Conservation (phyloP, 2,888 invertebrate species). For the Minunthozetes semirufus region DNA sequence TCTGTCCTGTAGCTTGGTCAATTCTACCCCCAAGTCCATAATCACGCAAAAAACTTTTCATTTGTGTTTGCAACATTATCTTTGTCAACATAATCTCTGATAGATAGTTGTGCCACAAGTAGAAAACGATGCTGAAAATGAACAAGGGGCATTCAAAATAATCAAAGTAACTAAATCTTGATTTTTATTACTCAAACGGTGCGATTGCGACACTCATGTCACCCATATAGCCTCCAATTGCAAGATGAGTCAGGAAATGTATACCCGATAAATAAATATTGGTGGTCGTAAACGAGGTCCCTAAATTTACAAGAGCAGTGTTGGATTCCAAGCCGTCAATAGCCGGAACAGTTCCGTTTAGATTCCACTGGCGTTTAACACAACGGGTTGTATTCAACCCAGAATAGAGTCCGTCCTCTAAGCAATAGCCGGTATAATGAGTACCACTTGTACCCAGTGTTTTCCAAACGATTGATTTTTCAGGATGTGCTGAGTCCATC, state of each 20-base stretch:
- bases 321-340: neutral
- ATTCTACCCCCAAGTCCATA: too few species aligned
- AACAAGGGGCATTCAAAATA: too few species aligned
- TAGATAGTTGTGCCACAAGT: too few species aligned
- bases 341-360: neutral
- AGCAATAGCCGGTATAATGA: neutral
- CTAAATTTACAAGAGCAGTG: neutral
- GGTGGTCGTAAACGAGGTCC: neutral
- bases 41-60: too few species aligned
- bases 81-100: too few species aligned
- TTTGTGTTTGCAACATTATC: too few species aligned
- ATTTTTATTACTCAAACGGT: neutral
- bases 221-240: neutral
- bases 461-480: neutral
- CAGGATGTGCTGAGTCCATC: neutral
- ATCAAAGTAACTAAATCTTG: too few species aligned
- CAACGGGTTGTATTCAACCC: neutral
- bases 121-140: too few species aligned
- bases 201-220: neutral
- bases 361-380: neutral
- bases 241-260: neutral
- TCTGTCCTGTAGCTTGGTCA: too few species aligned
- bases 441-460: neutral
- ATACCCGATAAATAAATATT: neutral
- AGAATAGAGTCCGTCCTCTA: neutral